Evolutionary conservation across 2,797 vertebrate genomes (phyloP).

Genomic region (Nyctibius grandis): DNA sequence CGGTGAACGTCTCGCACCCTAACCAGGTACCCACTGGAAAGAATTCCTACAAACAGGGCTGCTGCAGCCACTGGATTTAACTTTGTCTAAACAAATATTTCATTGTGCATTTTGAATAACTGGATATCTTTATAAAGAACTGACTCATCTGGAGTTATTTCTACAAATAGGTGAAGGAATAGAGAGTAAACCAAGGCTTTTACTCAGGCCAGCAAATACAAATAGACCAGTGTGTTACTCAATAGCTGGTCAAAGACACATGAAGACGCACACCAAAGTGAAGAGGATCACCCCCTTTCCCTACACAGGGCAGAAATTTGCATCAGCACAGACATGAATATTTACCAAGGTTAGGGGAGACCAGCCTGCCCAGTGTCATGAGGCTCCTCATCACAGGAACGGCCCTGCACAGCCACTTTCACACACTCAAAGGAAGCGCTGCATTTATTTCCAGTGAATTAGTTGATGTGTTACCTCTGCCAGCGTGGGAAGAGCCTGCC

Average conservation of each 20-base stretch:
- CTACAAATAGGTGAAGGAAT: not conserved
- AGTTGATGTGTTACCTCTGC: not conserved
- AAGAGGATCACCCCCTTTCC: not conserved
- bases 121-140: not conserved
- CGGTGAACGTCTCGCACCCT: not conserved
- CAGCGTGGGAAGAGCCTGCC: not conserved
- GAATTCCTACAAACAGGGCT: not conserved
- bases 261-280: not conserved
- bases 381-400: not conserved
- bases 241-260: not conserved
- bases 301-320: not conserved
- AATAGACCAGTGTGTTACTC: not conserved
- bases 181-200: not conserved
- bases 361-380: not conserved
- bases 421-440: not conserved
- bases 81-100: not conserved
- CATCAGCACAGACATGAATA: not conserved
- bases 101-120: not conserved
- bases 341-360: not conserved
- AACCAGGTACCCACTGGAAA: not conserved
- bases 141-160: not conserved
- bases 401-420: rapidly evolving
- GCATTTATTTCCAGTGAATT: not conserved
- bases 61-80: not conserved
- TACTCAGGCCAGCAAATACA: not conserved